Evolutionary conservation across 2,113 vertebrate genomes (phyloP), one percentile per base, ranked within the genome.

Genomic region (Ptyas mucosa): DNA sequence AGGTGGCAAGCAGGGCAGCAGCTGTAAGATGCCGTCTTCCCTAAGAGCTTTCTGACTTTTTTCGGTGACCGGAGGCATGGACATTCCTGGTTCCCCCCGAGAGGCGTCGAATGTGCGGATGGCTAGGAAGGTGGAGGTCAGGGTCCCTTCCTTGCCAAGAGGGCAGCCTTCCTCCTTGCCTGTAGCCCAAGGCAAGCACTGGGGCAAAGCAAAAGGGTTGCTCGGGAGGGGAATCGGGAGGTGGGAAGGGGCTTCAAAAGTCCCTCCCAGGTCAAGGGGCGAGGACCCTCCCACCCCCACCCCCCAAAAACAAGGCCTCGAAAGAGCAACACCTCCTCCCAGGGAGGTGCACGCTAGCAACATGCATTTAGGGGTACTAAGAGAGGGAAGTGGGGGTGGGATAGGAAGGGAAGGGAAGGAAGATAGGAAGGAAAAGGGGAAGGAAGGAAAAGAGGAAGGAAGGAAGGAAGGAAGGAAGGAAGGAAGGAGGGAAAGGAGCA

Each of bases 331-430:
- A n/a, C 91, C 94, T 34, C 93, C 61, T 69, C 93, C 61, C n/a
- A 2, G 1, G 51, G 94, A 34, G 91, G 85, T 86, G 92, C 90
- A 57, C 91, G 92, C 92, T 90, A 95, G 89, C 88, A 91, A 95
- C 94, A 92, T 96, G 95, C 96, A 95, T 92, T 39, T 53, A 92
- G 34, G 92, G 92, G 88, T 92, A 93, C 92, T 85, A 92, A 88
- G 90, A 95, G 94, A 92, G 46, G 55, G 53, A 57, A 88, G 46
- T 20, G 39, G n/a, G n/a, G 57, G 54, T 1, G 2, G 57, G 14
- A 54, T 15, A 54, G 53, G 15, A 54, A 61, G 3, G 24, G 8
- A 23, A 24, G 57, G 8, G 57, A 1, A 58, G 21, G 21, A 8
- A 58, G 21, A 8, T 43, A 23, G 23, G 57, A 8, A 2, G 2